A percentile compares a stretch with the other conserved stretches of the same genome.
These are phyloP conservation scores for Barnardius zonarius DNA, from an alignment of 2,113 vertebrate species.

Conservation along the genomic window DNA sequence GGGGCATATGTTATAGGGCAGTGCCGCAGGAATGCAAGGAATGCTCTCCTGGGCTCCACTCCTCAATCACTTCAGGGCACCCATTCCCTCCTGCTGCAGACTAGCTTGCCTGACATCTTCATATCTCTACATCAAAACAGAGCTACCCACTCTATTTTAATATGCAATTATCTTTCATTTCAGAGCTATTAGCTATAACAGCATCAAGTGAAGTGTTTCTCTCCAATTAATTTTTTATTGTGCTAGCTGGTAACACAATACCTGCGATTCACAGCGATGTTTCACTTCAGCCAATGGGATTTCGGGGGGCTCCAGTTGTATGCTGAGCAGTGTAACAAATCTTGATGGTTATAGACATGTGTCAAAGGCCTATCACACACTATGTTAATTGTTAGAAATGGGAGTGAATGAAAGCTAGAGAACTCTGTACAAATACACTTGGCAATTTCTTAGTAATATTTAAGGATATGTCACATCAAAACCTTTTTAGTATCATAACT, in stretches of 20 bases:
- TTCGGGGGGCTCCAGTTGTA: background rate
- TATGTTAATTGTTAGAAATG: background rate
- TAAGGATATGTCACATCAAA: background rate
- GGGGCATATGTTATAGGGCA: background rate
- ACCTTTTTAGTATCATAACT: background rate
- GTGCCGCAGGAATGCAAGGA: conserved; percentile 35
- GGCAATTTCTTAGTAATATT: background rate
- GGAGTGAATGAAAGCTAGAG: background rate
- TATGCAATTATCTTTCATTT: conserved; percentile 48
- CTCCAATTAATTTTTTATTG: background rate
- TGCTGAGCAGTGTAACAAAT: background rate
- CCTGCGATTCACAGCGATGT: background rate
- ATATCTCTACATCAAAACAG: conserved; percentile 54
- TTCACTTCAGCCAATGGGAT: background rate
- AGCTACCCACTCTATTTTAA: conserved; percentile 57
- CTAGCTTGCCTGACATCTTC: conserved; percentile 18
- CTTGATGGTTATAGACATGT: fast-evolving
- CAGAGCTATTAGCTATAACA: conserved; percentile 28
- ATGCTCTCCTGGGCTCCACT: conserved; percentile 30
- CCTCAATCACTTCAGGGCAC: conserved; percentile 41
- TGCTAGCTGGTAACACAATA: background rate
- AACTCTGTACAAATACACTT: background rate
- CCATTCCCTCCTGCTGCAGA: conserved; percentile 11
- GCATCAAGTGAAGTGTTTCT: background rate
- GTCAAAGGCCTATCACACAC: background rate